A percentile compares a stretch with the other conserved stretches of the same genome.
Conservation (phyloP, 2,888 invertebrate species). For the Andrena bicolor region DNA sequence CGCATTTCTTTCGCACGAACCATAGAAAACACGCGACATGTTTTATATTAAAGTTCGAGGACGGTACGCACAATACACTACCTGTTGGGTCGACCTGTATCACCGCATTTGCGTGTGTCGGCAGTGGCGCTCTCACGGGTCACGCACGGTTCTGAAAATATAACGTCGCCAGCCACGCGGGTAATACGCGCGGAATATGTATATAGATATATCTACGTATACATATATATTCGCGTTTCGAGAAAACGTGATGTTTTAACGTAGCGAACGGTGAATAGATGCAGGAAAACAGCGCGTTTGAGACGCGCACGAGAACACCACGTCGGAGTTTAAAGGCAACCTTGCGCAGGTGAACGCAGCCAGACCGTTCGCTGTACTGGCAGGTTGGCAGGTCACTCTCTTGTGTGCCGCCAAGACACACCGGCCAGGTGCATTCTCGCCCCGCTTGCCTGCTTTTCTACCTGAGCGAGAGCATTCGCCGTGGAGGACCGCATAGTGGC, state of each 20-base stretch:
- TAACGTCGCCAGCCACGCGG: conserved; percentile 60
- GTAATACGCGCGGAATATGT: conserved; percentile 46
- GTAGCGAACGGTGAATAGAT: not conserved
- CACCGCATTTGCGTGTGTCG: conserved; percentile 68
- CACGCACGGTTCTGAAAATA: conserved; percentile 63
- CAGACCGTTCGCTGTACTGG: conserved; percentile 74
- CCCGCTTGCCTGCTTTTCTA: conserved; percentile 77
- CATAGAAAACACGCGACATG: conserved; percentile 47
- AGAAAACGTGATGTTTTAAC: conserved; percentile 23
- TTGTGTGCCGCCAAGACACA: conserved; percentile 74
- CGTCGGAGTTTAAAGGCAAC: conserved; percentile 67
- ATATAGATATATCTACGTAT: not conserved
- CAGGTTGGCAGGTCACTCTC: conserved; percentile 80
- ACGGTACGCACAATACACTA: conserved; percentile 68
- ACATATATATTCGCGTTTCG: conserved; percentile 31
- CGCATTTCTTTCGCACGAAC: conserved; percentile 14
- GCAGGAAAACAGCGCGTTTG: conserved; percentile 5
- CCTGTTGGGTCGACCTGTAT: conserved; percentile 72
- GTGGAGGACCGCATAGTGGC: conserved; percentile 63
- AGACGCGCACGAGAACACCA: conserved; percentile 50
- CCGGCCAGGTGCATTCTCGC: conserved; percentile 79
- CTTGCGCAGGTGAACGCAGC: conserved; percentile 79
- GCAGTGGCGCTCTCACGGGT: conserved; percentile 67
- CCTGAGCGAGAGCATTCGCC: conserved; percentile 66
- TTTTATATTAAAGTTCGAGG: conserved; percentile 62